Percentiles rank a stretch among this genome's conserved stretches.
Conservation (phyloP, 1,140 invertebrate genomes). For the Hirudo medicinalis region DNA sequence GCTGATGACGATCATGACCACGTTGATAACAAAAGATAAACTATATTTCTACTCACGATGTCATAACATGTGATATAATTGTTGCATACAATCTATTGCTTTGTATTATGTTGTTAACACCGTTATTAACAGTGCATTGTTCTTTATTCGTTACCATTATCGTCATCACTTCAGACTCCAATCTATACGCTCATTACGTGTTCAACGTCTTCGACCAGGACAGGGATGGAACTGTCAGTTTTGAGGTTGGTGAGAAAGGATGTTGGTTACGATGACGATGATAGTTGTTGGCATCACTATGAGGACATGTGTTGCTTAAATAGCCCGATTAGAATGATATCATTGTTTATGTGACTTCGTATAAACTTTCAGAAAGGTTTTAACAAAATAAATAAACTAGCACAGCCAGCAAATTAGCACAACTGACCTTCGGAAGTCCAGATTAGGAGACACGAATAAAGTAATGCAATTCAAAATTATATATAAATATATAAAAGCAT, state of each 20-base stretch:
- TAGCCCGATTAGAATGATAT: too few species aligned
- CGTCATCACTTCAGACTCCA: constrained; percentile 63
- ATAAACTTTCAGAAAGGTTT: too few species aligned
- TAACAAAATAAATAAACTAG: too few species aligned
- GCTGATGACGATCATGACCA: neutral
- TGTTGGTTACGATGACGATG: too few species aligned
- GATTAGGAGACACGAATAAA: too few species aligned
- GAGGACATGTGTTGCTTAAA: too few species aligned
- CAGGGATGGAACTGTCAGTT: constrained; percentile 84
- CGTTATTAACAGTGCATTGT: neutral
- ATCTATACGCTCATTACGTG: constrained; percentile 88
- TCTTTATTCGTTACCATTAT: constrained; percentile 17
- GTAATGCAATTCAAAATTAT: too few species aligned
- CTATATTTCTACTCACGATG: neutral
- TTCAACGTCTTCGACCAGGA: constrained; percentile 94
- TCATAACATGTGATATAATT: neutral
- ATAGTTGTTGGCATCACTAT: too few species aligned
- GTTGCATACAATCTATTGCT: neutral
- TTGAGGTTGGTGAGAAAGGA: constrained; percentile 55
- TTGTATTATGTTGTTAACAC: neutral
- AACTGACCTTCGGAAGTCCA: too few species aligned
- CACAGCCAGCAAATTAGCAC: too few species aligned
- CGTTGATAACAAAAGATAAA: neutral
- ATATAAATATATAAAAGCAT: too few species aligned
- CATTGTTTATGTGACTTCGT: too few species aligned